Evolutionary conservation across 2,888 invertebrate species (phyloP), one percentile per base, ranked within the genome.

Genomic region (Kryphioiulus occultus): DNA sequence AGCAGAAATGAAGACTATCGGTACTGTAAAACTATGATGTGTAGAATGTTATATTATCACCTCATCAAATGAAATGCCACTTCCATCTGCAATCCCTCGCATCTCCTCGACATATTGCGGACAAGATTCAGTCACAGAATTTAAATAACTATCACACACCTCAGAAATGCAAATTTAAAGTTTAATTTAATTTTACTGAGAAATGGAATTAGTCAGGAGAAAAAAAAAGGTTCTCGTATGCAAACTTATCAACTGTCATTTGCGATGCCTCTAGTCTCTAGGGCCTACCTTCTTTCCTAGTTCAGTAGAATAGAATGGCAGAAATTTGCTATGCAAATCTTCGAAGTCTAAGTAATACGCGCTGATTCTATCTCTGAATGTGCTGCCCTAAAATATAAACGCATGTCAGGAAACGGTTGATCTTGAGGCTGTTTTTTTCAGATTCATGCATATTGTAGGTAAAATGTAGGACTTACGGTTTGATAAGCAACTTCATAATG

Each of bases 91-190:
- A n/a, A 95, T 94, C 10, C 97, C 97, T 91, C 96, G 94, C 78
- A 97, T 93, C 92, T 97, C 97, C 89, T 94, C 93, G 1, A 97
- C 93, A 91, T 97, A 97, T 90, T 96, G 95, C 0, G 97, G 97
- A 92, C 94, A 97, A 90, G 95, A 94, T 86, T 93, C 92, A 90
- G 94, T 94, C 89, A 95, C 95, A 89, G 94, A 94, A 4, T 93
- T 93, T 84, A 97, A 92, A 0, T 96, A 96, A 88, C 94, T 95
- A 39, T 96, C 95, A 91, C 96, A 97, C 0, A 95, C 94, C 88
- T 96, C 97, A 95, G n/a, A 94, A 88, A 97, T 93, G 90, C 95
- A 95, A 83, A 85, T 39, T 26, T 3, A 84, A 17, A 85, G 17
- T 32, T 5, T 30, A 9, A 85, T 87, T 39, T 39, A 87, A 83